Evolutionary conservation across 2,797 vertebrate species (phyloP), one percentile per base, ranked within the genome.

Genomic region (Corythornis leucogaster): DNA sequence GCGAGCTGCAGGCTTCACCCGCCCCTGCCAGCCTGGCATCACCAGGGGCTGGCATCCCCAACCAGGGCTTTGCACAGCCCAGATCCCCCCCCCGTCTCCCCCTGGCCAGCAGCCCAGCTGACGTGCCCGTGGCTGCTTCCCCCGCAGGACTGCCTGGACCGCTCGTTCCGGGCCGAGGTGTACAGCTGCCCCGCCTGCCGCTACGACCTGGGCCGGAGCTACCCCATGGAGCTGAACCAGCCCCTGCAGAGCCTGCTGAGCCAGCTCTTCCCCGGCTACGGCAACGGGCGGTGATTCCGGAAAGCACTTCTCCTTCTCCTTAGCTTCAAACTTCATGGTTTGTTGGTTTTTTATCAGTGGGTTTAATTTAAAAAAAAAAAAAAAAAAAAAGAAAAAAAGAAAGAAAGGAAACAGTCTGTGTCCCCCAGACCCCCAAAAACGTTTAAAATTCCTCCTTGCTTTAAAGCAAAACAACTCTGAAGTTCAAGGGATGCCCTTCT

Each of bases 221-320:
- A 99, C 85, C 80, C 96, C 79, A 99, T 99, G 98, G 92, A 95
- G 5, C 97, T 99, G 96, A 99, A 99, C 91, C 97, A 99, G 93
- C 79, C 97, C 1, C 98, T 99, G 96, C 99, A 99, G 97, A 96
- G 96, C 59, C 81, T 99, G 80, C 98, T 99, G 69, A 97, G 35
- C 94, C 99, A 99, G 97, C 98, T 99, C 97, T 99, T 99, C 96
- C 99, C 99, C 0, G 99, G 99, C 61, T 99, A 99, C 38, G 99
- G 98, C 98, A 99, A 96, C 0, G 99, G 99, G 45, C 98, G 99
- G 97, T 99, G 98, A 99, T 67, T 69, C 87, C 55, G 19, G 66
- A 92, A 80, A 97, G 96, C 96, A 96, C 97, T 97, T 96, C 93
- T 80, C 16, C 13, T 73, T 70, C 59, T 62, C 59, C 69, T 71